These are phyloP conservation scores for Mercenaria mercenaria DNA, from an alignment of 1,140 invertebrate genomes.

Conservation along the genomic window DNA sequence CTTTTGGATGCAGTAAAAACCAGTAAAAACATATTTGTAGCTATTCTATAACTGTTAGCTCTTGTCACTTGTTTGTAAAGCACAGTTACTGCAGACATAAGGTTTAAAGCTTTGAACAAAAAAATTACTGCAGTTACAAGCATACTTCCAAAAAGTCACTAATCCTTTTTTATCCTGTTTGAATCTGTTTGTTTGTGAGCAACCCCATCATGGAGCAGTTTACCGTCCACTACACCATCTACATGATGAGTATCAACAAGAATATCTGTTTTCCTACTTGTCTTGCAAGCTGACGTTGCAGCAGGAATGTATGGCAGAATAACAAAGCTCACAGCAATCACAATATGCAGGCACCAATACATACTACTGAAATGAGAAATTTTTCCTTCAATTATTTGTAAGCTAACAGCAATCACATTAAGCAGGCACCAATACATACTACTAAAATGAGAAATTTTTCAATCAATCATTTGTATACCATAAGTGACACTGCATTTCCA, in stretches of 20 bases:
- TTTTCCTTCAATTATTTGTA: no score
- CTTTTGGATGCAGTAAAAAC: no score
- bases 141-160: neutral
- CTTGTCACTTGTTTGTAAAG: no score
- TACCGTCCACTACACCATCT: neutral
- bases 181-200: neutral
- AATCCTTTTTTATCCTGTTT: neutral
- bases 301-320: slow-evolving; percentile 32
- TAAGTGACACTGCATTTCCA: no score
- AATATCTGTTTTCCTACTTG: neutral
- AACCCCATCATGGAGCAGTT: neutral
- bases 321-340: neutral
- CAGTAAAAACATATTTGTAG: no score
- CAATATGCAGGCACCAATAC: slow-evolving; percentile 46
- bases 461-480: no score
- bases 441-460: neutral
- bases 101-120: no score
- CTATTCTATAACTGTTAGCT: no score
- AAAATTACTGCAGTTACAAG: no score
- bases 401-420: neutral
- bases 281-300: neutral
- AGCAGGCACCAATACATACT: slow-evolving; percentile 51
- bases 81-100: no score
- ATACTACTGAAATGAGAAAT: slow-evolving; percentile 53
- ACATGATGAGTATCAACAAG: neutral